These are phyloP conservation scores for Girardinichthys multiradiatus DNA, from an alignment of 2,113 vertebrate species.

Conservation along the genomic window DNA sequence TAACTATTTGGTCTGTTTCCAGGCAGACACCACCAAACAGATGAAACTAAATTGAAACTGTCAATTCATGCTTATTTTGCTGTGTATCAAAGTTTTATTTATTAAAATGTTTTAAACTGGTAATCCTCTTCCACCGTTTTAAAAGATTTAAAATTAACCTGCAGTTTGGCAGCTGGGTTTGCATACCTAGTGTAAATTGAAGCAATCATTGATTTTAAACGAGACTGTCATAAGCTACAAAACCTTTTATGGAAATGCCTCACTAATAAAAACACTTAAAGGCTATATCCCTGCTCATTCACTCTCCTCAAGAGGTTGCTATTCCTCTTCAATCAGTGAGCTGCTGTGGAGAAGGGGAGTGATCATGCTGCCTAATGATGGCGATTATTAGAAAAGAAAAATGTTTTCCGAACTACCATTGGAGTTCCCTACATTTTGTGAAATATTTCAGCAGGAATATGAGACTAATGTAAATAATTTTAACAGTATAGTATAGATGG, in stretches of 20 bases:
- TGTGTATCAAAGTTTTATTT: too few relatives aligned
- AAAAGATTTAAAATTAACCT: background rate
- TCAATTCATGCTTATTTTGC: too few relatives aligned
- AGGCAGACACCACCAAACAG: too few relatives aligned
- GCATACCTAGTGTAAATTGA: background rate
- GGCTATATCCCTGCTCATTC: background rate
- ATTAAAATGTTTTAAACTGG: too few relatives aligned
- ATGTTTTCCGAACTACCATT: slow-evolving; percentile 27
- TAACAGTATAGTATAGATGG: background rate
- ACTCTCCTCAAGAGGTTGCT: slow-evolving; percentile 37
- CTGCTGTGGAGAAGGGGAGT: slow-evolving; percentile 41
- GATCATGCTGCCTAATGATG: slow-evolving; percentile 37
- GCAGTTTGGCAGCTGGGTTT: background rate
- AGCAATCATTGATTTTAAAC: background rate
- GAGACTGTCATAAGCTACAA: slow-evolving; percentile 28
- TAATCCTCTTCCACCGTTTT: background rate
- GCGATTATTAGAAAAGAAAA: slow-evolving; percentile 51
- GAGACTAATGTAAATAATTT: background rate
- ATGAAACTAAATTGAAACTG: too few relatives aligned
- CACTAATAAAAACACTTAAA: slow-evolving; percentile 8
- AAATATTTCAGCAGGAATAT: background rate
- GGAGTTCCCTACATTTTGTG: slow-evolving; percentile 31
- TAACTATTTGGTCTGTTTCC: too few relatives aligned
- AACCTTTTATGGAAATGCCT: slow-evolving; percentile 29
- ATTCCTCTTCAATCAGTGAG: slow-evolving; percentile 57